A percentile compares a stretch with the other conserved stretches of the same genome.
phyloP scores from a whole-genome alignment of 2,113 vertebrate species.

The Gorsachius goisagi region DNA sequence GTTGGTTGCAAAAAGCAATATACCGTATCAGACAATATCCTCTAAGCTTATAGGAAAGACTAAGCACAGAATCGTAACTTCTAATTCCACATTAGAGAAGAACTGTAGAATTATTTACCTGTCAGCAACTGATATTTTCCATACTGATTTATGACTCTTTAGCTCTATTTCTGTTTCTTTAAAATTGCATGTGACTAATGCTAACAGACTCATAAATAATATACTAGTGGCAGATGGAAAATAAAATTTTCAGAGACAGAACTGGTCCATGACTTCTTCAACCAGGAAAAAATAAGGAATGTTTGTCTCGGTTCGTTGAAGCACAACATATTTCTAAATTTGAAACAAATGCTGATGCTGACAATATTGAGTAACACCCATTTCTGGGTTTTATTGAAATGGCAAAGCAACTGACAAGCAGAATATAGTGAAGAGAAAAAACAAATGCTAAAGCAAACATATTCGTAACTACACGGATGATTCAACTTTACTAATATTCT shows the following conservation, averaged over 20 bases:
- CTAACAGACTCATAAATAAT: background rate
- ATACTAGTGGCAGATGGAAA: background rate
- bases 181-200: background rate
- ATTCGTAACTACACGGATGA: background rate
- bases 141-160: background rate
- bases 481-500: background rate
- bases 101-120: background rate
- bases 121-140: background rate
- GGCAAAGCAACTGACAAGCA: background rate
- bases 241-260: conserved; percentile 32
- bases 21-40: background rate
- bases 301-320: background rate
- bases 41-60: background rate
- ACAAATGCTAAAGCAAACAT: background rate
- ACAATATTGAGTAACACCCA: background rate
- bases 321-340: conserved; percentile 3
- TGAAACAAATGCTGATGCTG: conserved; percentile 37
- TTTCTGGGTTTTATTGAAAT: conserved; percentile 42
- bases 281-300: background rate
- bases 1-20: background rate
- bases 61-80: background rate
- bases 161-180: background rate
- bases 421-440: conserved; percentile 3
- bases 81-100: background rate
- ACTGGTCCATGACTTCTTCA: background rate